These are phyloP conservation scores for Drosophila tropicalis DNA, from an alignment of 1,140 invertebrate species.

Conservation along the genomic window DNA sequence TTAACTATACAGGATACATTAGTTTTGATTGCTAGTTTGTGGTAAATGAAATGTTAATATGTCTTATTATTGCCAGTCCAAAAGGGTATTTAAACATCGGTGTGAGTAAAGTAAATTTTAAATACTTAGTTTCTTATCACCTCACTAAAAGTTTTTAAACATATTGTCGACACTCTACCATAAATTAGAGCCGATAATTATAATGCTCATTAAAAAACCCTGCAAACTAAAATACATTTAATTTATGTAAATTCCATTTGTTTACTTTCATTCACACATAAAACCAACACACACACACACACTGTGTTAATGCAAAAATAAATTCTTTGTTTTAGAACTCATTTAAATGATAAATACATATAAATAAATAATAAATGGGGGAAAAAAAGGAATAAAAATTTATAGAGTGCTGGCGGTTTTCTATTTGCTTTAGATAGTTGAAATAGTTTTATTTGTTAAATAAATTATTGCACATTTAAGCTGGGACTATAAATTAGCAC, in stretches of 20 bases:
- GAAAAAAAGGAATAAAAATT: not conserved
- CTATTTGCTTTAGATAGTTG: constrained; percentile 25
- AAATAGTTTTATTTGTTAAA: constrained; percentile 36
- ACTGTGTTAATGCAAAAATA: constrained; percentile 40
- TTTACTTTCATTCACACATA: constrained; percentile 24
- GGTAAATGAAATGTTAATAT: too few relatives aligned
- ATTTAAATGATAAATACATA: constrained; percentile 61
- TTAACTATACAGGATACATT: not conserved
- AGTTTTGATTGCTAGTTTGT: too few relatives aligned
- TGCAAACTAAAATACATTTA: constrained; percentile 35
- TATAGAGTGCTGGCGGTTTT: constrained; percentile 22
- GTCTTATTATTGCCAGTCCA: too few relatives aligned
- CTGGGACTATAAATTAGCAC: constrained; percentile 24
- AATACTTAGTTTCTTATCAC: constrained; percentile 5
- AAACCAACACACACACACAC: constrained; percentile 16
- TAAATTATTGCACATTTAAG: constrained; percentile 41
- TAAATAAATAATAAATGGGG: constrained; percentile 62
- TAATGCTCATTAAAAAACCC: constrained; percentile 25
- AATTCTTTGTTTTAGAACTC: constrained; percentile 52
- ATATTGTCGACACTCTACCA: constrained; percentile 45
- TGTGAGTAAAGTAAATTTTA: not conserved
- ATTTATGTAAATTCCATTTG: constrained; percentile 62
- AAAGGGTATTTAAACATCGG: not conserved
- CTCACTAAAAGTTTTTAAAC: constrained; percentile 26
- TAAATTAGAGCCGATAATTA: constrained; percentile 45